These are phyloP conservation scores for Leptinotarsa lineolata DNA, from an alignment of 1,140 invertebrate species.

Conservation along the genomic window DNA sequence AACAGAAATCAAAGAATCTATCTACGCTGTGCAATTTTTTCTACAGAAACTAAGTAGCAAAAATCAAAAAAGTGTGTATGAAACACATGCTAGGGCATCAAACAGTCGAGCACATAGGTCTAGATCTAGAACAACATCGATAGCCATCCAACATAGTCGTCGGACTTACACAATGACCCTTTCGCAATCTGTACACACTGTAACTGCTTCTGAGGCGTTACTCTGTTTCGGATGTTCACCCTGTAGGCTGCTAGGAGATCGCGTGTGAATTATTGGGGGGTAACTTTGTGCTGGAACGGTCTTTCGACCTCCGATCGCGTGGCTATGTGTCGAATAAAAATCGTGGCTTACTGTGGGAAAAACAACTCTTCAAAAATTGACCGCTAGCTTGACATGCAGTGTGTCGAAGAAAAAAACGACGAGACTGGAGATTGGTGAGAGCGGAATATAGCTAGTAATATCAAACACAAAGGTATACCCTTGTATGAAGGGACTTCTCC, in stretches of 20 bases:
- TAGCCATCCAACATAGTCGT: slow-evolving; percentile 41
- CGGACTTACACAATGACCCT: slow-evolving; percentile 76
- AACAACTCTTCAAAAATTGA: slow-evolving; percentile 6
- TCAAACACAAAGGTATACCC: no score
- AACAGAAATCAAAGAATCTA: no score
- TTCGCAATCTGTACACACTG: slow-evolving; percentile 74
- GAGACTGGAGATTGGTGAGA: no score
- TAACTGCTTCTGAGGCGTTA: slow-evolving; percentile 56
- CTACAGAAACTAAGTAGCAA: background rate
- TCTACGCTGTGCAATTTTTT: background rate
- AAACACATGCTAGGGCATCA: background rate
- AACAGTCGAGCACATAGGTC: slow-evolving; percentile 13
- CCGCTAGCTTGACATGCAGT: background rate
- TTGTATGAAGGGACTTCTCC: no score
- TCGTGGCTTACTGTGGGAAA: slow-evolving; percentile 56
- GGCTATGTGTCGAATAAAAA: slow-evolving; percentile 66
- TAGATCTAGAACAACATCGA: slow-evolving; percentile 14
- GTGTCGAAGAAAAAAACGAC: no score
- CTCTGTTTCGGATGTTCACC: slow-evolving; percentile 35
- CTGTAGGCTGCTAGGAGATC: slow-evolving; percentile 53
- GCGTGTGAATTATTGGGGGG: slow-evolving; percentile 52
- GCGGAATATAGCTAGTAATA: no score
- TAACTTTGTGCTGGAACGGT: slow-evolving; percentile 46
- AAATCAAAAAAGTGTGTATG: background rate
- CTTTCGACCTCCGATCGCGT: slow-evolving; percentile 64